Conservation (phyloP, 53 echinoderm and acorn worm species). For the Arbacia lixula region DNA sequence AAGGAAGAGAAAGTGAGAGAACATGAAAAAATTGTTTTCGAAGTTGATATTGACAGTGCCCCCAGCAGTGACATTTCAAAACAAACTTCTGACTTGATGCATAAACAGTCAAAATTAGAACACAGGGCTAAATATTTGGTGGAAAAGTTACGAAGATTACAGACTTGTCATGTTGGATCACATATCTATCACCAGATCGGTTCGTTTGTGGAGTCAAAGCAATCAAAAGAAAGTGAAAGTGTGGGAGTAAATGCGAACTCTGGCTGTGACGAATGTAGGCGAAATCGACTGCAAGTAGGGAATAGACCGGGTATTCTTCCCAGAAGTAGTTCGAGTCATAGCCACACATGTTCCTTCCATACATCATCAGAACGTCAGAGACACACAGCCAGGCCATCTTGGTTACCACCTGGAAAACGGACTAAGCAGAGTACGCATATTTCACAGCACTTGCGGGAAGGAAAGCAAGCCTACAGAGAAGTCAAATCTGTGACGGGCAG, state of each 20-base stretch:
- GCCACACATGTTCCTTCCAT: constrained; percentile 40
- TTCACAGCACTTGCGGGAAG: constrained; percentile 60
- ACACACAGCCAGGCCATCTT: constrained; percentile 30
- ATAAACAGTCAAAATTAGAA: constrained; percentile 64
- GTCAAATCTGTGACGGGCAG: constrained; percentile 67
- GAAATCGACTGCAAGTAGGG: constrained; percentile 36
- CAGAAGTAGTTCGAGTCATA: constrained; percentile 50
- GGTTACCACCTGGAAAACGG: constrained; percentile 48
- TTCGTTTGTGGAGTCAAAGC: constrained; percentile 66
- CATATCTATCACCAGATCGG: constrained; percentile 73
- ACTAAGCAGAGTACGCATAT: constrained; percentile 46
- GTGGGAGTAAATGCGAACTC: neutral
- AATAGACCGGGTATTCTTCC: constrained; percentile 32
- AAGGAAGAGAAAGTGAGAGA: neutral
- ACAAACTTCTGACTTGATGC: constrained; percentile 2
- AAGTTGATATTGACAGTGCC: constrained; percentile 10
- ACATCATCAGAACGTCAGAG: constrained; percentile 30
- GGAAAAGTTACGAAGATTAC: constrained; percentile 67
- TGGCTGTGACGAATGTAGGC: constrained; percentile 42
- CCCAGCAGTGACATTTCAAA: neutral
- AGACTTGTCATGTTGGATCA: constrained; percentile 64
- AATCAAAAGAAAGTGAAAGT: constrained; percentile 30
- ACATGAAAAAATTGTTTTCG: constrained; percentile 15
- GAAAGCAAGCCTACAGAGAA: constrained; percentile 61
- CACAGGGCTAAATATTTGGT: constrained; percentile 70